phyloP scores from a whole-genome alignment of 2,113 vertebrate genomes.

The Anseranas semipalmata region DNA sequence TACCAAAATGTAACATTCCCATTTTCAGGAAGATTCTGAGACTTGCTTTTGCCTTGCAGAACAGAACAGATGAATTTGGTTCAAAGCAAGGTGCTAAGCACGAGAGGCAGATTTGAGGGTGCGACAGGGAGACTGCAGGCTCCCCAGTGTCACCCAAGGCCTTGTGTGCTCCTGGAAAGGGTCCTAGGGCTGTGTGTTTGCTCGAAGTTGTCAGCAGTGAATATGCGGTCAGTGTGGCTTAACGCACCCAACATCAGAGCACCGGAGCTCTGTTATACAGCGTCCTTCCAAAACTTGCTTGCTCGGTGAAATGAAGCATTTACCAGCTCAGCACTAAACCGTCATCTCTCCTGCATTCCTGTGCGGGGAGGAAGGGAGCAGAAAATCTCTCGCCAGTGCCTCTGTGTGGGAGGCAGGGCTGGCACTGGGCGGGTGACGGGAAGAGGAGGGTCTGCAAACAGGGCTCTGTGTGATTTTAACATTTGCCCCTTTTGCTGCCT shows the following conservation, averaged over 20 bases:
- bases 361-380: not conserved
- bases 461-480: not conserved
- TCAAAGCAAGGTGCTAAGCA: not conserved
- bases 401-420: not conserved
- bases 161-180: not conserved
- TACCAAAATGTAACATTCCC: not conserved
- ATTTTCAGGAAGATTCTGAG: not conserved
- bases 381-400: not conserved
- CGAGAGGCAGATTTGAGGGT: fast-evolving
- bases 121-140: not conserved
- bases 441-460: not conserved
- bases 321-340: conserved; percentile 47
- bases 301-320: conserved; percentile 39
- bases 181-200: not conserved
- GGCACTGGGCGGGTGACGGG: not conserved
- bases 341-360: conserved; percentile 31
- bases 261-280: not conserved
- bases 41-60: not conserved
- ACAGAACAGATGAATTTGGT: not conserved
- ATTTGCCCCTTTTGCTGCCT: not conserved
- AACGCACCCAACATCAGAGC: not conserved
- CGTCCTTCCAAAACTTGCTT: conserved; percentile 43
- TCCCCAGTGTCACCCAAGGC: not conserved
- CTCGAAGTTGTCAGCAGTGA: not conserved
- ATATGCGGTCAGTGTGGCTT: not conserved